Base-by-base conservation (phyloP, 2,113 vertebrate species). In the Pachypanchax playfairii region DNA sequence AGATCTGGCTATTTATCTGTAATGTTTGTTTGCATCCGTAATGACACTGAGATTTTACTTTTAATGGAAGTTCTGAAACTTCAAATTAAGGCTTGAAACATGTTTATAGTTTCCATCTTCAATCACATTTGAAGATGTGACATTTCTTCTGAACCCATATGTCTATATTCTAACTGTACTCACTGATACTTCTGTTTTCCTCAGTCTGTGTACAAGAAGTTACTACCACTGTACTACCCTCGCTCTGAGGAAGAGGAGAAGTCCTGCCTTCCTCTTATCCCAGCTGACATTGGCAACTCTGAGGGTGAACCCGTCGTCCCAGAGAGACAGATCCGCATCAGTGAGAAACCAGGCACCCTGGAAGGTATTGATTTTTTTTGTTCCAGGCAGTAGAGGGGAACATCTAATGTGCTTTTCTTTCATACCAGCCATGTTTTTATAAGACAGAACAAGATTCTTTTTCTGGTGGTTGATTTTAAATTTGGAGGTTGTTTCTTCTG, bases 291-390 rank as follows among this genome's bases (percentile, higher is more conserved):
- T n/a, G 97, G 97, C 28, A 98, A 99, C 82, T 92, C 93, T 0
- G 94, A 99, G 79, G 97, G 97, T 0, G 97, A 99, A 65, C 97
- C 97, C 0, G 94, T 98, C 6, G 94, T 99, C 7, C 95, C 95
- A 0, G 97, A 99, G 78, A 88, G 97, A 48, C 96, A 96, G 90
- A 99, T 99, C 70, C 93, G 97, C 68, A 99, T 99, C 48, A 83
- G 94, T 1, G 96, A 98, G 73, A 98, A 98, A 52, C 97, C 97
- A 0, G 96, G 95, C 1, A 87, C 75, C 76, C 90, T 93, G 0
- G 95, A 96, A 73, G 94, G 96, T 99, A 75, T 13, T 5, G 2
- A 4, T 3, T 17, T n/a, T 6, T 7, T 4, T 53, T 6, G 14
- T 58, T 46, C 51, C 22, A 1, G 9, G 21, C 29, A 35, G 42